Percentiles rank a stretch among this genome's conserved stretches.
phyloP scores from a whole-genome alignment of 2,888 invertebrate genomes.

The Nezara viridula region DNA sequence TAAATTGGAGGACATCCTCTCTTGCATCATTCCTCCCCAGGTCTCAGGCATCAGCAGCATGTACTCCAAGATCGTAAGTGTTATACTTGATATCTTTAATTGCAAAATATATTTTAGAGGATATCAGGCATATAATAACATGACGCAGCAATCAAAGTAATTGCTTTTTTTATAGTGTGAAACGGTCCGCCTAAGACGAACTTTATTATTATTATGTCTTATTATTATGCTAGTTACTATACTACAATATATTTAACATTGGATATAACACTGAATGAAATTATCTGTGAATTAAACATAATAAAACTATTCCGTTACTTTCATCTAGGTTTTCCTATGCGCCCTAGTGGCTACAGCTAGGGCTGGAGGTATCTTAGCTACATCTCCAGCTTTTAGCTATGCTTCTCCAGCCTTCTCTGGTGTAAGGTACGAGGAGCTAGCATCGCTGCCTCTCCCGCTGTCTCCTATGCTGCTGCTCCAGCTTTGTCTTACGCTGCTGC shows the following conservation, averaged over 20 bases:
- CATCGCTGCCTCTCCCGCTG: slow-evolving; percentile 66
- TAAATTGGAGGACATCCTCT: slow-evolving; percentile 11
- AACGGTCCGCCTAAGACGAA: too few relatives aligned
- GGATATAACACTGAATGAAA: too few relatives aligned
- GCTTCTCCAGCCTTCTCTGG: slow-evolving; percentile 12
- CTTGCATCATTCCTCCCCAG: not conserved
- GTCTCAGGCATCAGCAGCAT: slow-evolving; percentile 26
- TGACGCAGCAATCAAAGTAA: too few relatives aligned
- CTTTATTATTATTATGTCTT: too few relatives aligned
- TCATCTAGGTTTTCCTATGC: slow-evolving; percentile 68
- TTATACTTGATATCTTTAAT: too few relatives aligned
- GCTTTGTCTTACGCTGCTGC: slow-evolving; percentile 76
- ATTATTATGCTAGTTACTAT: not conserved
- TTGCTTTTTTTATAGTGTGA: too few relatives aligned
- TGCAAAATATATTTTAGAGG: too few relatives aligned
- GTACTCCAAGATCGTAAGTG: slow-evolving; percentile 62
- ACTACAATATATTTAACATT: too few relatives aligned
- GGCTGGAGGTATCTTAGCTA: slow-evolving; percentile 67
- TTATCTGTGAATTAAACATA: too few relatives aligned
- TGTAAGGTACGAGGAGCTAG: slow-evolving; percentile 66
- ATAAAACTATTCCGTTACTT: too few relatives aligned
- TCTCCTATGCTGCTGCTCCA: slow-evolving; percentile 50
- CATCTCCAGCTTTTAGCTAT: slow-evolving; percentile 18
- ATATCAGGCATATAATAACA: too few relatives aligned
- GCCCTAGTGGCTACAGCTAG: slow-evolving; percentile 69